Base-by-base conservation (phyloP, 2,797 vertebrate genomes). In the Hoplostethus atlanticus region DNA sequence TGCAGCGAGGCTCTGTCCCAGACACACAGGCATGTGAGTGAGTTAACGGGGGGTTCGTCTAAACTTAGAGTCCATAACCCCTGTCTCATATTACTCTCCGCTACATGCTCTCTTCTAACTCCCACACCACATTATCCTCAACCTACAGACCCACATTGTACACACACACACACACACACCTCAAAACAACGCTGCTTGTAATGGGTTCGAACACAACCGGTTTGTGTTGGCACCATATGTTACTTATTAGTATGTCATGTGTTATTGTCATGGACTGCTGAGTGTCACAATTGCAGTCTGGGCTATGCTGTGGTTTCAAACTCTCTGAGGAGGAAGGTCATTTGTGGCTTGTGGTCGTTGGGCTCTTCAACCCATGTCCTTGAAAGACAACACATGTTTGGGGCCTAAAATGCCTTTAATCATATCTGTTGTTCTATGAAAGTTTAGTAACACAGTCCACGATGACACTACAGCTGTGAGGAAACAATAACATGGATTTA, bases 21-120 rank as follows among this genome's bases (percentile, higher is more conserved):
- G 73, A 87, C 90, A 65, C 77, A 69, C 80, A 84, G 84, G 74
- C 91, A 89, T 90, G 81, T 54, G 73, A 87, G 86, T 78, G 80
- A 87, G 77, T 82, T 76, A 84, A 86, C 84, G 38, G 77, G 81
- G 87, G 85, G 84, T 79, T 78, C 85, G 84, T 91, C 94, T 95
- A 95, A 94, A 94, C 88, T 94, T 95, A 94, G 94, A 90, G 84
- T 67, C 69, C 71, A 63, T 56, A 81, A 42, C 84, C 68, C 61
- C 68, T 12, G 81, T 80, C 93, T 95, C 94, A 80, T 63, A 71
- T 95, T 94, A 88, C 94, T 73, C 54, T 73, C 69, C 54, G 34
- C 75, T 75, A 64, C 69, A 34, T 64, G 46, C 61, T 59, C 65
- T 54, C 61, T 48, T 55, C 61, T 47, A 79, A 80, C 79, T 80